A percentile compares a stretch with the other conserved stretches of the same genome.
Evolutionary conservation across 2,888 invertebrate species (phyloP).

Genomic region (Steromphala cineraria): DNA sequence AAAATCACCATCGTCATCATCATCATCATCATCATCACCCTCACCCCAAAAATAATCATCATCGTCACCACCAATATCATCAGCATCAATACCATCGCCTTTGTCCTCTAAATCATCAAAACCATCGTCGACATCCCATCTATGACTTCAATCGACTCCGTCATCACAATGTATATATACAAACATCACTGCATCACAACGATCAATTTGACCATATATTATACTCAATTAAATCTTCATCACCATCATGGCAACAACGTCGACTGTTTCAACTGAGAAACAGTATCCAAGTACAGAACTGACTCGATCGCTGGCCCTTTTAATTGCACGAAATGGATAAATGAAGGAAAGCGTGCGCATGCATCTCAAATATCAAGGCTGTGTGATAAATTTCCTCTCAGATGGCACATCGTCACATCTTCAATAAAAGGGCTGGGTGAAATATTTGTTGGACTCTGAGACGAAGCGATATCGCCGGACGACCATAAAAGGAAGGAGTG

Average conservation of each 20-base stretch:
- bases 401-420: not conserved
- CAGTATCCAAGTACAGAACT: not conserved
- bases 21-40: not conserved
- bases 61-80: not conserved
- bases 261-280: not conserved
- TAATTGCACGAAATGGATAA: not conserved
- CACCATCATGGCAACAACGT: not conserved
- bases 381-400: conserved; percentile 33
- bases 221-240: not conserved
- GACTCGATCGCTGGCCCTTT: too few species aligned
- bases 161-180: not conserved
- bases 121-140: too few species aligned
- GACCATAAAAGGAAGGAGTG: conserved; percentile 44
- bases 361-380: conserved; percentile 38
- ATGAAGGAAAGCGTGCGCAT: conserved; percentile 29
- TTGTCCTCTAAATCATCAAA: too few species aligned
- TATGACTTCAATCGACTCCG: not conserved
- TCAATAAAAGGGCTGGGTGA: conserved; percentile 26
- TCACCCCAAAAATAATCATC: not conserved
- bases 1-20: too few species aligned
- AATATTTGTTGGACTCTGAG: conserved; percentile 29
- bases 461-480: conserved; percentile 54
- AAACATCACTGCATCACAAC: not conserved
- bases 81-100: not conserved
- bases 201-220: not conserved